phyloP scores from a whole-genome alignment of 2,113 vertebrate genomes.

The Corythoichthys haematopterus region DNA sequence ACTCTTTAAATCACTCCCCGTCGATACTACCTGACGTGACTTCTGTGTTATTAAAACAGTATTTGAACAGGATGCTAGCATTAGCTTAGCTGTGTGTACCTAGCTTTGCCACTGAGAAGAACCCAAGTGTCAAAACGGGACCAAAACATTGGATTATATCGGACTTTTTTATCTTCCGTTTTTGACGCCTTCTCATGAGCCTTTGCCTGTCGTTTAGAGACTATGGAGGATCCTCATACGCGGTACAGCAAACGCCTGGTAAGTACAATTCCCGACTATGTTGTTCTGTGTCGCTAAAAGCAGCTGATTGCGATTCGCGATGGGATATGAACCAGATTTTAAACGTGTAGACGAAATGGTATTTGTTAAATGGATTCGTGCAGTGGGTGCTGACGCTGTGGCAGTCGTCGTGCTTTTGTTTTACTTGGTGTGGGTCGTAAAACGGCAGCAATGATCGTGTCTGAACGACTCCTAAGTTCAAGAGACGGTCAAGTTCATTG shows the following conservation, averaged over 20 bases:
- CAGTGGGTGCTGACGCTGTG: background rate
- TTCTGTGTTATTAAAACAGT: conserved; percentile 7
- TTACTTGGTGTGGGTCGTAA: background rate
- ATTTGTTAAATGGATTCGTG: background rate
- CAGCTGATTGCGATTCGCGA: background rate
- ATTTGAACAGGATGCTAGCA: conserved; percentile 24
- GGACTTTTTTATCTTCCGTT: background rate
- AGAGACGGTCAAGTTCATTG: conserved; percentile 56
- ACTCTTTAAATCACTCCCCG: background rate
- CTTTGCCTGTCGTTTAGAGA: conserved; percentile 28
- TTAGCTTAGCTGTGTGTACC: conserved; percentile 29
- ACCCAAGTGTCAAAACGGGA: conserved; percentile 6
- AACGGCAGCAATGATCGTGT: conserved; percentile 43
- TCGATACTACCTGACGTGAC: background rate
- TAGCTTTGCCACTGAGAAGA: conserved; percentile 1
- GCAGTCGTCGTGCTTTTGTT: background rate
- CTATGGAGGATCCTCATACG: conserved; percentile 83
- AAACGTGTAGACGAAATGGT: too few species aligned
- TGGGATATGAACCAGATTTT: background rate
- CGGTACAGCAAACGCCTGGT: conserved; percentile 97
- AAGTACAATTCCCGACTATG: conserved; percentile 56
- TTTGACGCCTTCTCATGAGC: background rate
- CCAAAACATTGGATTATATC: background rate
- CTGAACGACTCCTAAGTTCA: conserved; percentile 44
- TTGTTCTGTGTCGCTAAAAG: conserved; percentile 14